Percentiles rank a stretch among this genome's conserved stretches.
Evolutionary conservation across 2,888 invertebrate genomes (phyloP).

Genomic region (Asteroscopus sphinx): DNA sequence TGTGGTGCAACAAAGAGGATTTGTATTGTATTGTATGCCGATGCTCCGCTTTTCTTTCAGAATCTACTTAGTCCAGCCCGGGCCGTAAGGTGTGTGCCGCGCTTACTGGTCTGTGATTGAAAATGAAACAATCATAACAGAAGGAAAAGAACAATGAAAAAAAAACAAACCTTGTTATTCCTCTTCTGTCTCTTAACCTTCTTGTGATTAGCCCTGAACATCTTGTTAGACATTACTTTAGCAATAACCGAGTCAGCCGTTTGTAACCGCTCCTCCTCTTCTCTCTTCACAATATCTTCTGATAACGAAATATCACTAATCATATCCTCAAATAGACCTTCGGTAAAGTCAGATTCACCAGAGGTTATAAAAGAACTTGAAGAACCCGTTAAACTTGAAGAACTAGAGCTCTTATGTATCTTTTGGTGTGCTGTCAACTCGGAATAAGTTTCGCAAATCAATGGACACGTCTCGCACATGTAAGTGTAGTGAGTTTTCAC

Average conservation of each 20-base stretch:
- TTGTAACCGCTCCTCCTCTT: constrained; percentile 37
- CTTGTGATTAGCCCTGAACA: constrained; percentile 70
- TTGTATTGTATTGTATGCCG: too few species aligned
- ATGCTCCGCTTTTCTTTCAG: too few species aligned
- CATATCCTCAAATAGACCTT: constrained; percentile 58
- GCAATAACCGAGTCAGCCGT: constrained; percentile 78
- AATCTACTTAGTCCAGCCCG: too few species aligned
- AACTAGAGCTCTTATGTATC: constrained; percentile 50
- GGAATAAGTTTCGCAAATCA: constrained; percentile 54
- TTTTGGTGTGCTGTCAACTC: constrained; percentile 66
- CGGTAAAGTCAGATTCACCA: constrained; percentile 59
- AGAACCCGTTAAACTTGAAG: too few species aligned
- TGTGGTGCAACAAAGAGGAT: too few species aligned
- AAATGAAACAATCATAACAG: not conserved
- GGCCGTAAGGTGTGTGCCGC: too few species aligned
- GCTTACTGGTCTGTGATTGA: too few species aligned
- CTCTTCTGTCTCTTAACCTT: constrained; percentile 62
- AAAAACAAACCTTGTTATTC: constrained; percentile 71
- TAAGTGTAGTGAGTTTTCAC: constrained; percentile 70
- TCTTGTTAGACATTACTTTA: constrained; percentile 77
- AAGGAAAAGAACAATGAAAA: not conserved
- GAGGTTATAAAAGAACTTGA: constrained; percentile 32
- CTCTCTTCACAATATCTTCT: constrained; percentile 37
- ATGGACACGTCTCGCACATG: constrained; percentile 71
- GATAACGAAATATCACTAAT: constrained; percentile 57